Conservation (phyloP, 2,113 vertebrate genomes). For the Enhydra lutris region DNA sequence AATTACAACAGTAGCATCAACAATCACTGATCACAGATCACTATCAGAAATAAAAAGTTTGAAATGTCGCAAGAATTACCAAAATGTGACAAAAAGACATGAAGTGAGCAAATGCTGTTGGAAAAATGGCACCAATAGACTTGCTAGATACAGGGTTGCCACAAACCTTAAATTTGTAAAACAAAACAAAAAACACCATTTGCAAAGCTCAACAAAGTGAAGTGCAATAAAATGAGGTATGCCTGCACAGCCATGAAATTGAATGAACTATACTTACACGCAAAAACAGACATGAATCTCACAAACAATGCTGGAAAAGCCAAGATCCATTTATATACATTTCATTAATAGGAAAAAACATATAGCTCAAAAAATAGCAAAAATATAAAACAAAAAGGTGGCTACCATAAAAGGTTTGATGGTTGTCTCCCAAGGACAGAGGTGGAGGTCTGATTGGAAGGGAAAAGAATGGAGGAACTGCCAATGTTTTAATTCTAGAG, state of each 20-base stretch:
- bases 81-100: neutral
- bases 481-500: neutral
- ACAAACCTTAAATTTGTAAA: neutral
- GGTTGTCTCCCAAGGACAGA: neutral
- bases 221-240: neutral
- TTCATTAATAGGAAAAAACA: neutral
- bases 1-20: neutral
- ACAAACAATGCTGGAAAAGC: neutral
- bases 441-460: neutral
- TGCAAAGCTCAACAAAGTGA: neutral
- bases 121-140: neutral
- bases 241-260: neutral
- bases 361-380: neutral
- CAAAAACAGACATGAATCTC: neutral
- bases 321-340: neutral
- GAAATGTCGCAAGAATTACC: neutral
- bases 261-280: neutral
- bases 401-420: neutral
- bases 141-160: neutral
- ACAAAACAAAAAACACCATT: neutral
- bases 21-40: neutral
- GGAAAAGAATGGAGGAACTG: neutral
- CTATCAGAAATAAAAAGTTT: neutral
- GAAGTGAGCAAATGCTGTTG: neutral
- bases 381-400: slow-evolving; percentile 3